These are phyloP conservation scores for Hycleus phaleratus DNA, from an alignment of 1,140 invertebrate species.

Conservation along the genomic window DNA sequence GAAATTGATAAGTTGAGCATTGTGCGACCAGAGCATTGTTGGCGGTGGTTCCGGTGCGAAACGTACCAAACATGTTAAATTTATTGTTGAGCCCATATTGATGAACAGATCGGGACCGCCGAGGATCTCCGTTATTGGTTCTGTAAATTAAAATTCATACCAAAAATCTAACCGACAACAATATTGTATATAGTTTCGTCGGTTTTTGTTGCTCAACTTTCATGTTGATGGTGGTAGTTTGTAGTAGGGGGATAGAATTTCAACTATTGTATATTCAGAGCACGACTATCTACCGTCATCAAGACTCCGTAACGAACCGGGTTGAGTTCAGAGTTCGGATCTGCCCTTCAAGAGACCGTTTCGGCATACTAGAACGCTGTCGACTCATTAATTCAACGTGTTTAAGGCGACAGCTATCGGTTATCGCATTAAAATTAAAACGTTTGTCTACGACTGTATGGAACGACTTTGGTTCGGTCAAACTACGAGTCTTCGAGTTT, in stretches of 20 bases:
- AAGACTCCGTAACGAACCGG: conserved; percentile 25
- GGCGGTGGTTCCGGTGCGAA: conserved; percentile 74
- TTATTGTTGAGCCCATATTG: conserved; percentile 80
- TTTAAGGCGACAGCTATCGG: conserved; percentile 21
- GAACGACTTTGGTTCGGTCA: conserved; percentile 15
- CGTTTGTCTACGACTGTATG: neutral
- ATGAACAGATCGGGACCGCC: conserved; percentile 76
- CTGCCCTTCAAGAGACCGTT: conserved; percentile 9
- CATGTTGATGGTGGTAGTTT: too few species aligned
- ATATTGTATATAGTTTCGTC: neutral
- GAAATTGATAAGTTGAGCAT: conserved; percentile 70
- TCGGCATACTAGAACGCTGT: conserved; percentile 14
- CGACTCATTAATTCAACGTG: conserved; percentile 24
- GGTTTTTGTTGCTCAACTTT: too few species aligned
- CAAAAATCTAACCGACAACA: neutral
- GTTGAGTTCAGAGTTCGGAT: neutral
- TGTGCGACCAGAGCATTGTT: conserved; percentile 72
- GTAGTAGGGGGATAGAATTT: neutral
- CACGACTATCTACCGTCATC: conserved; percentile 18
- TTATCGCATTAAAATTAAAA: conserved; percentile 10
- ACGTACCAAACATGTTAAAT: conserved; percentile 75
- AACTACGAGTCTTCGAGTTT: neutral
- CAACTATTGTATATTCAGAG: conserved; percentile 23
- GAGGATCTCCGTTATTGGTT: conserved; percentile 74
- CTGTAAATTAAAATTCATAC: conserved; percentile 46